Percentiles rank a stretch among this genome's conserved stretches.
Evolutionary conservation across 2,888 invertebrate species (phyloP).

Genomic region (Mantis religiosa): DNA sequence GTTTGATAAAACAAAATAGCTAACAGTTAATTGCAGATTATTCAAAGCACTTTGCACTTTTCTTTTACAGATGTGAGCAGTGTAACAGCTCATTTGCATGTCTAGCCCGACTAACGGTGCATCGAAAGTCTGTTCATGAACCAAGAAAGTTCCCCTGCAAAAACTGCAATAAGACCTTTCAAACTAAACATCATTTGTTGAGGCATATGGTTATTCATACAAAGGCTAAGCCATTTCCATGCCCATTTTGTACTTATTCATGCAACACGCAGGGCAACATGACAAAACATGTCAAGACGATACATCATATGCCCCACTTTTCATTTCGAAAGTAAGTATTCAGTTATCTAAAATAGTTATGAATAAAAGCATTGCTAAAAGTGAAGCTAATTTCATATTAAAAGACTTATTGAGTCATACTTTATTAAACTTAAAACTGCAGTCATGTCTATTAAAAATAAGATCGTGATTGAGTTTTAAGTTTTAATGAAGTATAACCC

Average conservation of each 20-base stretch:
- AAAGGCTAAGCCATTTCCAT: slow-evolving; percentile 33
- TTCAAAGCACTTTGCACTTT: neutral
- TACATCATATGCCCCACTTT: slow-evolving; percentile 35
- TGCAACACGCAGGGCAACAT: slow-evolving; percentile 38
- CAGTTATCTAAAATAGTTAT: too few species aligned
- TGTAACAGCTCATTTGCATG: slow-evolving; percentile 30
- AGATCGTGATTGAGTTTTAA: too few species aligned
- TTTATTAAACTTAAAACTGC: too few species aligned
- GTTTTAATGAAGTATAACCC: too few species aligned
- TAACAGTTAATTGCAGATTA: too few species aligned
- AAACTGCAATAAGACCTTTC: slow-evolving; percentile 34
- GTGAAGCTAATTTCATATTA: too few species aligned
- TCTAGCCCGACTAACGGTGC: slow-evolving; percentile 28
- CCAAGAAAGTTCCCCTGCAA: slow-evolving; percentile 31
- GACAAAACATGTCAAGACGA: slow-evolving; percentile 35
- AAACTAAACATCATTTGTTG: slow-evolving; percentile 34
- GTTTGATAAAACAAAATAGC: too few species aligned
- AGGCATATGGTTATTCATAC: slow-evolving; percentile 33
- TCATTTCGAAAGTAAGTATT: slow-evolving; percentile 33
- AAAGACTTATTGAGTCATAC: too few species aligned
- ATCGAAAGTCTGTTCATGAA: slow-evolving; percentile 29
- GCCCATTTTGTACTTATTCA: slow-evolving; percentile 34
- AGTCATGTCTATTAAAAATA: too few species aligned
- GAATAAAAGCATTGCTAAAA: too few species aligned
- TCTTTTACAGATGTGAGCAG: slow-evolving; percentile 28